Conservation (phyloP, 2,888 invertebrate genomes). For the Doris montereyensis region DNA sequence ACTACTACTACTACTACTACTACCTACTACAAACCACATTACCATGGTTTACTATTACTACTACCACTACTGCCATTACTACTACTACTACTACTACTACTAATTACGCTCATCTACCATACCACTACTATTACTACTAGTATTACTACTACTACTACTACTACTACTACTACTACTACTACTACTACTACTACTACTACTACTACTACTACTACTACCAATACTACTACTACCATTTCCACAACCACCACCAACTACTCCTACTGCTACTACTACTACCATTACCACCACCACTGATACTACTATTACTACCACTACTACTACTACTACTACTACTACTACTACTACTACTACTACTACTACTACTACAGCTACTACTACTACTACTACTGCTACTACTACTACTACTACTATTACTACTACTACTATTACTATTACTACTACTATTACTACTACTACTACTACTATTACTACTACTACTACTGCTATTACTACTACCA, state of each 20-base stretch:
- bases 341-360: slow-evolving; percentile 1
- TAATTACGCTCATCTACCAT: neutral
- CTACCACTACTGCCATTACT: neutral
- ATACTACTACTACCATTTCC: too few species aligned
- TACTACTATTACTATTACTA: slow-evolving; percentile 32
- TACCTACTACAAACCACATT: too few species aligned
- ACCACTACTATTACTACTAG: neutral
- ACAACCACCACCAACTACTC: too few species aligned
- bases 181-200: neutral
- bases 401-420: slow-evolving; percentile 24
- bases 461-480: slow-evolving; percentile 25
- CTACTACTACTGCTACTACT: neutral
- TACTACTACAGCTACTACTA: neutral
- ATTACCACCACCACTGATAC: too few species aligned
- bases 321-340: neutral
- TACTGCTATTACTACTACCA: neutral
- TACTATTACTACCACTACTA: neutral
- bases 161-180: neutral
- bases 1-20: too few species aligned
- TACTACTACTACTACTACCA: neutral
- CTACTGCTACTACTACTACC: neutral
- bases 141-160: neutral
- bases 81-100: too few species aligned
- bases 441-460: slow-evolving; percentile 33
- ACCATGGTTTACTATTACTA: neutral